A percentile compares a stretch with the other conserved stretches of the same genome.
Conservation (phyloP, 2,888 invertebrate genomes). For the Esperia sulphurella region DNA sequence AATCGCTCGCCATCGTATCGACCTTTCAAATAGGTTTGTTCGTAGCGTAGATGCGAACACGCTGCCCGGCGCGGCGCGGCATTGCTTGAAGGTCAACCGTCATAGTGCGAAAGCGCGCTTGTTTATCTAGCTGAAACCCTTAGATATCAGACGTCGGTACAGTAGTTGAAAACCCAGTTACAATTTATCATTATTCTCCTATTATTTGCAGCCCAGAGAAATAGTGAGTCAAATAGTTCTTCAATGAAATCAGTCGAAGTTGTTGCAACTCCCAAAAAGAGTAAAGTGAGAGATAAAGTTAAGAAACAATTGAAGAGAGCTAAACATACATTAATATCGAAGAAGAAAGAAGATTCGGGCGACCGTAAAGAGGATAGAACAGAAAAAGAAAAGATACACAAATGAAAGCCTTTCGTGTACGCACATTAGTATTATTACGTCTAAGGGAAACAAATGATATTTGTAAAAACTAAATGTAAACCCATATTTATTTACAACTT, state of each 20-base stretch:
- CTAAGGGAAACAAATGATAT: too few relatives aligned
- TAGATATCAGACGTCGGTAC: too few relatives aligned
- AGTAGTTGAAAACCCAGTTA: too few relatives aligned
- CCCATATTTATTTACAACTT: too few relatives aligned
- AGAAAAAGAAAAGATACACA: constrained; percentile 57
- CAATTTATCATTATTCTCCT: background rate
- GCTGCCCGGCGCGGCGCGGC: too few relatives aligned
- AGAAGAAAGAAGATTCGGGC: constrained; percentile 59
- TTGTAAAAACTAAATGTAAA: too few relatives aligned
- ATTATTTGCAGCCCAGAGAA: constrained; percentile 63
- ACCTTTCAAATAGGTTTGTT: too few relatives aligned
- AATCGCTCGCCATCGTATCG: too few relatives aligned
- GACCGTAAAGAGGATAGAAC: constrained; percentile 51
- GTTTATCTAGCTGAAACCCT: too few relatives aligned
- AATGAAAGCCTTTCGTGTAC: background rate
- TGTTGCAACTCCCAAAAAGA: constrained; percentile 57
- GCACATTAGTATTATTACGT: background rate
- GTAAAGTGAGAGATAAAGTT: constrained; percentile 70
- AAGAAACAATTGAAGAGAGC: constrained; percentile 73
- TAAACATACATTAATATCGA: constrained; percentile 61
- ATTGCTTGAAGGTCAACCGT: too few relatives aligned
- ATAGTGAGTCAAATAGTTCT: constrained; percentile 66
- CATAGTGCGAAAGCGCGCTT: too few relatives aligned
- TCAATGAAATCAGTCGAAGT: constrained; percentile 64
- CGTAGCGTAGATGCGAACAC: too few relatives aligned